Base-by-base conservation (phyloP, 2,113 vertebrate genomes). In the Dicrurus megarhynchus region DNA sequence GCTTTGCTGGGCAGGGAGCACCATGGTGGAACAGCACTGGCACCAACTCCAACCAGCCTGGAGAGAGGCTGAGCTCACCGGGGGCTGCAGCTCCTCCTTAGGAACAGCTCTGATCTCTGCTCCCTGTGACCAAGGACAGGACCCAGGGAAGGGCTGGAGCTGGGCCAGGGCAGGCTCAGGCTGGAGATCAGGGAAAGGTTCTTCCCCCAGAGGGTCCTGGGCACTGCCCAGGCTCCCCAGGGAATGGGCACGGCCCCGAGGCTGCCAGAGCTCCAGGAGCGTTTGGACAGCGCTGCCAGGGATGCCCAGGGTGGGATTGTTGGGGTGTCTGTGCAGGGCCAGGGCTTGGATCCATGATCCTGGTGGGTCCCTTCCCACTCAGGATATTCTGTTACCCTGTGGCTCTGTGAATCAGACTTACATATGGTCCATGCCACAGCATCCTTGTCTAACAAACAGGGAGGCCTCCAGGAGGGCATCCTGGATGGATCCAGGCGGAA, bases 221-320 rank as follows among this genome's bases (percentile, higher is more conserved):
- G 69, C 37, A 67, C 39, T 89, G 37, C 2, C 8, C 60, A 89
- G 68, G 37, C 44, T 74, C 15, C 37, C 68, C 77, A 74, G 60
- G 60, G 44, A 50, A 50, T 59, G 52, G 68, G 10, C 60, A 52
- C 7, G 0, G 52, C 52, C 28, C 42, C 23, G 3, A 46, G 86
- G 60, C 52, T 81, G 52, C 52, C 60, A 60, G 60, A 89, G 53
- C 69, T 60, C 23, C 53, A 46, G 46, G 33, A 39, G 10, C 0
- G 0, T 52, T 59, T 57, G 76, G 35, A 13, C 26, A 50, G 0
- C 0, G 0, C 10, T 70, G 0, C 1, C 20, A 47, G 50, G 32
- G 44, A 44, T 50, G 61, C 8, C 6, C 32, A 65, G 44, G 19
- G 3, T 23, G 44, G 37, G 33, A 14, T 37, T 89, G 52, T 9